These are phyloP conservation scores for Thalassoma bifasciatum DNA, from an alignment of 2,113 vertebrate species.

Conservation along the genomic window DNA sequence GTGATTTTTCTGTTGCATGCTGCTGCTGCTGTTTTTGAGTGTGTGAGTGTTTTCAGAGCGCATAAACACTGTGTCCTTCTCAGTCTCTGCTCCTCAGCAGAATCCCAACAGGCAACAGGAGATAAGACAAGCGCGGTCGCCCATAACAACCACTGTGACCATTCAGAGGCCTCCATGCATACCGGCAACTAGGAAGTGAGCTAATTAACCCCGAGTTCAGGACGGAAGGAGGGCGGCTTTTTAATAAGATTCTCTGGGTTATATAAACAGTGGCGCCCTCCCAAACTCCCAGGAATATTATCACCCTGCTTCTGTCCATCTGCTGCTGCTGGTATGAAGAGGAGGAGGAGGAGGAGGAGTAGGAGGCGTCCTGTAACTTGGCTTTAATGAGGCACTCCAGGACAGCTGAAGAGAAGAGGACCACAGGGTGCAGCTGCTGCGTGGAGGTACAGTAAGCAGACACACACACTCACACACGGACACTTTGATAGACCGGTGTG, in stretches of 20 bases:
- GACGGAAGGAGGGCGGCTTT: constrained; percentile 64
- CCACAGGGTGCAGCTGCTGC: constrained; percentile 43
- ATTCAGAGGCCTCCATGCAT: constrained; percentile 62
- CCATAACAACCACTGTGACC: constrained; percentile 65
- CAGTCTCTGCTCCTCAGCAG: constrained; percentile 52
- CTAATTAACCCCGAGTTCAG: constrained; percentile 80
- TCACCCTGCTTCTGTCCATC: constrained; percentile 70
- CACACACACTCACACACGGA: neutral
- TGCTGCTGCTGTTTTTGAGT: neutral
- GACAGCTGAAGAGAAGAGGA: constrained; percentile 53
- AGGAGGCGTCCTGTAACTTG: constrained; percentile 69
- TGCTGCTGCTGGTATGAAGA: constrained; percentile 54
- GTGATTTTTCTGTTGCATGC: constrained; percentile 19
- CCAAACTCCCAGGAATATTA: constrained; percentile 73
- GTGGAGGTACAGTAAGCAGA: constrained; percentile 50
- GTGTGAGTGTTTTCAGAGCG: constrained; percentile 35
- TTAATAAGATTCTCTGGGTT: constrained; percentile 79
- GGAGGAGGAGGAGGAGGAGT: constrained; percentile 39
- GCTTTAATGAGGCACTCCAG: constrained; percentile 72
- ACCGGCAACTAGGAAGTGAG: constrained; percentile 68
- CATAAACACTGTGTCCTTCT: constrained; percentile 67
- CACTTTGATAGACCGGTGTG: too few relatives aligned
- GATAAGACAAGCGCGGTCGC: constrained; percentile 55
- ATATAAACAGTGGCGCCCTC: constrained; percentile 73
- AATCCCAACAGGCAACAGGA: constrained; percentile 62